phyloP scores from a whole-genome alignment of 2,888 invertebrate genomes.

The Lepidochitona cinerea region DNA sequence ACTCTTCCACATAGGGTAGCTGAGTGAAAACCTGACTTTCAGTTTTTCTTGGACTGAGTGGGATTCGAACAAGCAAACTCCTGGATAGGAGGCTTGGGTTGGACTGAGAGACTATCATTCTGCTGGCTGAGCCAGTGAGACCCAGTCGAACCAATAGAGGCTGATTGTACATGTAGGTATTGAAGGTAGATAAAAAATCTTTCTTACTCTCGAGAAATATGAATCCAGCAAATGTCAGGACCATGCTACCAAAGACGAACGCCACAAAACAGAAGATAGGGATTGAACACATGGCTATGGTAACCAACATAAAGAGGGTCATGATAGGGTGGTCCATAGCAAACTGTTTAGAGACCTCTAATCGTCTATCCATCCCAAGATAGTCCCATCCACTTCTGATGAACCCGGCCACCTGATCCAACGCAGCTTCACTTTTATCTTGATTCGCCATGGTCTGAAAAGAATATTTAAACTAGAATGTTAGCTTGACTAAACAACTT shows the following conservation, averaged over 20 bases:
- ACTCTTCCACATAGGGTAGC: too few species aligned
- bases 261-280: constrained; percentile 48
- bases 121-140: too few species aligned
- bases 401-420: neutral
- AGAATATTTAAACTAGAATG: too few species aligned
- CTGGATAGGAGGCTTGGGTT: too few species aligned
- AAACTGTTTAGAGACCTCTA: constrained; percentile 22
- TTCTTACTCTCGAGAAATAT: constrained; percentile 53
- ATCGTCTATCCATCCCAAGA: neutral
- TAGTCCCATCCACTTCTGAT: neutral
- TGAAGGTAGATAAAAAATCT: too few species aligned
- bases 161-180: too few species aligned
- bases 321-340: constrained; percentile 45
- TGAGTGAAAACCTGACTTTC: too few species aligned
- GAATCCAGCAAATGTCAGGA: constrained; percentile 47
- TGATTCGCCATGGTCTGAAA: neutral
- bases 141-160: too few species aligned
- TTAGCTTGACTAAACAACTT: too few species aligned
- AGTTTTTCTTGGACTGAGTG: too few species aligned
- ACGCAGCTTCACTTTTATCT: neutral
- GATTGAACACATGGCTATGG: constrained; percentile 47
- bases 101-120: too few species aligned
- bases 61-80: too few species aligned
- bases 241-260: constrained; percentile 44
- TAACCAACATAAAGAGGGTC: constrained; percentile 43